These are phyloP conservation scores for Engystomops pustulosus DNA, from an alignment of 2,113 vertebrate species.

Conservation along the genomic window DNA sequence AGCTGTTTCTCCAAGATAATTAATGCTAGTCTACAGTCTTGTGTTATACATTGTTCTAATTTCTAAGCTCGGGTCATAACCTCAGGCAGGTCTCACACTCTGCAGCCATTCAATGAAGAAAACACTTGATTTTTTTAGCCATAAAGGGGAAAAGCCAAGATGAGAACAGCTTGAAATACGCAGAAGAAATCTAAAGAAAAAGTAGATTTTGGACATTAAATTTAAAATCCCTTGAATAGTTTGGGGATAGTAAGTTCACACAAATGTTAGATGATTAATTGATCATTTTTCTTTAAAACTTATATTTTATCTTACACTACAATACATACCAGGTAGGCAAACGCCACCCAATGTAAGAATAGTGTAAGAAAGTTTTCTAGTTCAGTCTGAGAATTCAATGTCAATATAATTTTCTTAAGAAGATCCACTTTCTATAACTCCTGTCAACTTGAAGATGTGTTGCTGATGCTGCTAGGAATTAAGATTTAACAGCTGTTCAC, in stretches of 20 bases:
- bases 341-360: too few relatives aligned
- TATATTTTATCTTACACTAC: too few relatives aligned
- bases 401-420: not conserved
- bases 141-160: not conserved
- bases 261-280: too few relatives aligned
- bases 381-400: not conserved
- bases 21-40: not conserved
- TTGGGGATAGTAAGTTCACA: too few relatives aligned
- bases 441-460: not conserved
- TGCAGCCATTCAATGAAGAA: not conserved
- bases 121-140: not conserved
- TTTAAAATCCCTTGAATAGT: not conserved
- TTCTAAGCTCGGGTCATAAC: not conserved
- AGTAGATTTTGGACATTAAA: not conserved
- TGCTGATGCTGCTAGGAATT: not conserved
- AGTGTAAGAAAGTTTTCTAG: too few relatives aligned
- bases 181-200: not conserved
- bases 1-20: conserved; percentile 7
- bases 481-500: too few relatives aligned
- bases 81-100: conserved; percentile 1
- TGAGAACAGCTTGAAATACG: not conserved
- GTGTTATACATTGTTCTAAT: conserved; percentile 3
- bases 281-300: too few relatives aligned
- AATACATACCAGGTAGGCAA: too few relatives aligned
- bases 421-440: not conserved